These are phyloP conservation scores for Rostratula benghalensis DNA, from an alignment of 2,113 vertebrate genomes.

Conservation along the genomic window DNA sequence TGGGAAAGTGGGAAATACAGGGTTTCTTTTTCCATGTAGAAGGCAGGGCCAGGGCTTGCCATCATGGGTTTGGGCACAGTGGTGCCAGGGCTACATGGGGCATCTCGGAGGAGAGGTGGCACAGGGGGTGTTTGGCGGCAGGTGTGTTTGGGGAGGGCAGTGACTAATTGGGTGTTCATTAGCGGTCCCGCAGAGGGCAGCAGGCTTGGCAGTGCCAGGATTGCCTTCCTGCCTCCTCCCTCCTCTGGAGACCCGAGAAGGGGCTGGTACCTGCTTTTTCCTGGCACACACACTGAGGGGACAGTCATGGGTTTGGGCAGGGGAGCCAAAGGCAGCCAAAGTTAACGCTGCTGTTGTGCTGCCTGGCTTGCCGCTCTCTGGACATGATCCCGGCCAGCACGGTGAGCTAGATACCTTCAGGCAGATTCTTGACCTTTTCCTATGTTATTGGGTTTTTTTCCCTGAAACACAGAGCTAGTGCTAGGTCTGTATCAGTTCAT, in stretches of 20 bases:
- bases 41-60: rapidly evolving
- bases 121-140: rapidly evolving
- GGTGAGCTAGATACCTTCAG: neutral
- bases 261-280: neutral
- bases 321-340: rapidly evolving
- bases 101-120: no score
- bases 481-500: rapidly evolving
- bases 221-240: neutral
- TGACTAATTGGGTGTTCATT: neutral
- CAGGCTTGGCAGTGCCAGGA: neutral
- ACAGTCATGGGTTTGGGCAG: neutral
- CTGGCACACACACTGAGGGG: neutral
- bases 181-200: neutral
- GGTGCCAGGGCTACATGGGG: rapidly evolving
- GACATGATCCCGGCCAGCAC: neutral
- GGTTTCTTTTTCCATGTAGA: neutral
- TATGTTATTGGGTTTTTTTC: rapidly evolving
- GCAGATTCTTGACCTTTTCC: neutral
- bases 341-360: rapidly evolving
- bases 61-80: rapidly evolving
- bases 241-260: neutral
- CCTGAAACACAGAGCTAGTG: neutral
- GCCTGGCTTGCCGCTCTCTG: rapidly evolving
- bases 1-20: rapidly evolving
- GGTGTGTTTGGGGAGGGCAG: neutral